Base-by-base conservation (phyloP, 2,888 invertebrate species). In the Philereme transversata region DNA sequence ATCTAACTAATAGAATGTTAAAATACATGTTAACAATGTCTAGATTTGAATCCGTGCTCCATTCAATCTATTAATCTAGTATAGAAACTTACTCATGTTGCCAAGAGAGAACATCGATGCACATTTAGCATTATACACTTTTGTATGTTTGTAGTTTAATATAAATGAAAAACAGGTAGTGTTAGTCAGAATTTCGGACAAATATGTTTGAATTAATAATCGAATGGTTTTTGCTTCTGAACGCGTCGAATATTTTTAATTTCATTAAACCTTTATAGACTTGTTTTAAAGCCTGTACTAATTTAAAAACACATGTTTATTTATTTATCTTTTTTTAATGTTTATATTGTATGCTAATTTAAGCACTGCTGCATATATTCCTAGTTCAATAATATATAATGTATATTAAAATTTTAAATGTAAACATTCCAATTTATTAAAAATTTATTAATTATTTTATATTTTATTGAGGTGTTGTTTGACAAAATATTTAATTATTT, bases 71-170 rank as follows among this genome's bases (percentile, higher is more conserved):
- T n/a, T 46, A 45, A 40, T 53, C 40, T 44, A 50, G 47, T 35
- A 35, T 44, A 62, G 41, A 52, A n/a, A 46, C 51, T 50, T 51
- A 52, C 56, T 82, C 80, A 63, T 69, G 81, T 81, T 82, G 83
- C 83, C 82, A 84, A 83, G 68, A 72, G 72, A 57, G 36, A 67
- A 72, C 70, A 75, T 75, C 67, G 67, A 76, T 73, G 75, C 80
- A 79, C 77, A 51, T 64, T 75, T 79, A 80, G 77, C 35, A 48
- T 53, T 74, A 67, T 59, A 74, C 5, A 59, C 54, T 35, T 79
- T 81, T 81, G 71, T 79, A 83, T 71, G 71, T 76, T 78, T 77
- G 79, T 82, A 82, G 79, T 77, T 73, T 68, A 74, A 74, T 65
- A 69, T 45, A 44, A 46, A 53, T 36, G 33, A 47, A 49, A 41